Conservation (phyloP, 53 echinoderm and acorn worm species). For the Astropecten irregularis region DNA sequence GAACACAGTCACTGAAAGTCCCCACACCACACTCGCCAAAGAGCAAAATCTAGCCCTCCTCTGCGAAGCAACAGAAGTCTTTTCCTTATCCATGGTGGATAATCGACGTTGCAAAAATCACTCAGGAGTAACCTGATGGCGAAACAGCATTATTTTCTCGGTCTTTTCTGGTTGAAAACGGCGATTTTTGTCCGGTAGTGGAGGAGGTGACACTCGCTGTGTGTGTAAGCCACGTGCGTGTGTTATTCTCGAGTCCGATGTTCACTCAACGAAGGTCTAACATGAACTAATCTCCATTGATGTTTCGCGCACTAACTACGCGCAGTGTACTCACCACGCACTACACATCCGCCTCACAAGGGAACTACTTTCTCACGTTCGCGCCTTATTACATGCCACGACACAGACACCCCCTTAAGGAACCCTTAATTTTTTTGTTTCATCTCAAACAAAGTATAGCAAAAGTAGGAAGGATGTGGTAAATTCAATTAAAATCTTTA, state of each 20-base stretch:
- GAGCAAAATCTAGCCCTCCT: not conserved
- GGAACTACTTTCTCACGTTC: not conserved
- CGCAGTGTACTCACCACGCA: not conserved
- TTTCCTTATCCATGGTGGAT: constrained; percentile 24
- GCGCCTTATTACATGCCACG: too few relatives aligned
- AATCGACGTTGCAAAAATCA: too few relatives aligned
- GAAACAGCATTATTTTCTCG: not conserved
- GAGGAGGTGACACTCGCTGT: not conserved
- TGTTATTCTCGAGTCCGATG: constrained; percentile 20
- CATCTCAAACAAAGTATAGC: not conserved
- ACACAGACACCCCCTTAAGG: too few relatives aligned
- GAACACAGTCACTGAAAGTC: constrained; percentile 39
- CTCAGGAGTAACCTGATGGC: constrained; percentile 25
- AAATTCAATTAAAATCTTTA: constrained; percentile 28
- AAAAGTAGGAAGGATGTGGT: constrained; percentile 35
- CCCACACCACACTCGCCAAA: constrained; percentile 5
- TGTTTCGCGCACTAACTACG: not conserved
- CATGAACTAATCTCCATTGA: constrained; percentile 40
- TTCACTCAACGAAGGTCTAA: not conserved
- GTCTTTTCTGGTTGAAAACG: not conserved
- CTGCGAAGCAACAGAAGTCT: not conserved
- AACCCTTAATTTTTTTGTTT: too few relatives aligned
- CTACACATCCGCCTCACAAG: constrained; percentile 19
- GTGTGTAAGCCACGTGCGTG: constrained; percentile 50
- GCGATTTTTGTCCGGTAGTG: not conserved